Evolutionary conservation across 2,113 vertebrate genomes (phyloP).

Genomic region (Ptilorrhoa leucosticta): DNA sequence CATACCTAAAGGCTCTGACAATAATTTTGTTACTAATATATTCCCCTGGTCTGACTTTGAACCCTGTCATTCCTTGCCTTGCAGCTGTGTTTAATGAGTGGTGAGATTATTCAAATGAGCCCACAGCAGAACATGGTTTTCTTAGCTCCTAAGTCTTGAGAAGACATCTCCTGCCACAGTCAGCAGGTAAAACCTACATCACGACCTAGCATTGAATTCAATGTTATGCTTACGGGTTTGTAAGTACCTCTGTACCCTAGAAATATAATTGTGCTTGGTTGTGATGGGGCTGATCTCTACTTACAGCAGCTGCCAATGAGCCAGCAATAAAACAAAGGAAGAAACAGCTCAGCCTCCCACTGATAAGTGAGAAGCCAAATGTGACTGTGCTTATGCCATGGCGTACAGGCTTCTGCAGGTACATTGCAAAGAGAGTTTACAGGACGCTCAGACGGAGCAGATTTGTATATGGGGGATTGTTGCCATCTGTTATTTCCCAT

Average conservation of each 20-base stretch:
- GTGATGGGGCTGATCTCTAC: constrained; percentile 26
- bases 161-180: constrained; percentile 33
- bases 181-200: constrained; percentile 34
- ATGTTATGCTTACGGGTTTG: constrained; percentile 26
- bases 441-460: neutral
- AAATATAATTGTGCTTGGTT: constrained; percentile 41
- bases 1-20: constrained; percentile 63
- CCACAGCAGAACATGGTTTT: constrained; percentile 60
- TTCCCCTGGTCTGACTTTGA: constrained; percentile 76
- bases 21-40: constrained; percentile 75
- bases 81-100: constrained; percentile 82
- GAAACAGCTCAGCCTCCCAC: constrained; percentile 37
- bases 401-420: constrained; percentile 9
- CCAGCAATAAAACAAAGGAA: constrained; percentile 57
- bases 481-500: constrained; percentile 46
- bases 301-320: constrained; percentile 52
- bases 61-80: constrained; percentile 69
- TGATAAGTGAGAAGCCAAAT: constrained; percentile 47
- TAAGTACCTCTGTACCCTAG: constrained; percentile 12
- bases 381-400: neutral
- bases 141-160: constrained; percentile 46
- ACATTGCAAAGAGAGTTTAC: constrained; percentile 23
- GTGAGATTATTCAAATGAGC: constrained; percentile 79
- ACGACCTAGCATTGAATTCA: neutral
- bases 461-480: constrained; percentile 34